These are phyloP conservation scores for Nipponacmea schrenckii DNA, from an alignment of 2,888 invertebrate species.

Conservation along the genomic window DNA sequence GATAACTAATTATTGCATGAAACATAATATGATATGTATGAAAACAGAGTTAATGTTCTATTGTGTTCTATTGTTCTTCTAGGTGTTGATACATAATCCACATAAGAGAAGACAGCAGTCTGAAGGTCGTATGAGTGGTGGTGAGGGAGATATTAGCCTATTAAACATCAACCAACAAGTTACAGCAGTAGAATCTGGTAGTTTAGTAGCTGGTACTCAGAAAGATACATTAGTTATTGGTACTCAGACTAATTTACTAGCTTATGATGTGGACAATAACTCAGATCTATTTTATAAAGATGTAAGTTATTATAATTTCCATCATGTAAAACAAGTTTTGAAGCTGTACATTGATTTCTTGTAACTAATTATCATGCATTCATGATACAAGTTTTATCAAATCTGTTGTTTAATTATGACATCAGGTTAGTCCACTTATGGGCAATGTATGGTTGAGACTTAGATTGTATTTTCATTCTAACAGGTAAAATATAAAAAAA, in stretches of 20 bases:
- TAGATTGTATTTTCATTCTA: too few species aligned
- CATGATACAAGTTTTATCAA: too few species aligned
- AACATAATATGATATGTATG: too few species aligned
- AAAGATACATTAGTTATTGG: constrained; percentile 84
- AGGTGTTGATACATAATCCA: constrained; percentile 88
- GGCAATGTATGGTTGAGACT: too few species aligned
- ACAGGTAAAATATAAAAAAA: too few species aligned
- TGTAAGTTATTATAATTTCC: constrained; percentile 65
- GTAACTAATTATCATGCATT: too few species aligned
- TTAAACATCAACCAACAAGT: constrained; percentile 84
- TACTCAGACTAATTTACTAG: constrained; percentile 79
- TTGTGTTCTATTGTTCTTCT: too few species aligned
- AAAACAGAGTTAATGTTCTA: neutral
- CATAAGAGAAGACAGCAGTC: constrained; percentile 75
- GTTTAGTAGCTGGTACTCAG: constrained; percentile 73
- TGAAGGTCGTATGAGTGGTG: constrained; percentile 74
- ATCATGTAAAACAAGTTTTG: too few species aligned
- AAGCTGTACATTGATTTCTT: too few species aligned
- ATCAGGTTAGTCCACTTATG: too few species aligned
- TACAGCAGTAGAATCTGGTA: constrained; percentile 80
- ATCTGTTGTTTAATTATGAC: too few species aligned
- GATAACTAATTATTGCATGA: too few species aligned
- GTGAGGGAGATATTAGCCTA: constrained; percentile 70
- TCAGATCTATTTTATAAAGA: constrained; percentile 91
- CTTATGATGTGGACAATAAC: constrained; percentile 91